Conservation (phyloP, 2,797 vertebrate genomes). For the Acanthurus lineatus region DNA sequence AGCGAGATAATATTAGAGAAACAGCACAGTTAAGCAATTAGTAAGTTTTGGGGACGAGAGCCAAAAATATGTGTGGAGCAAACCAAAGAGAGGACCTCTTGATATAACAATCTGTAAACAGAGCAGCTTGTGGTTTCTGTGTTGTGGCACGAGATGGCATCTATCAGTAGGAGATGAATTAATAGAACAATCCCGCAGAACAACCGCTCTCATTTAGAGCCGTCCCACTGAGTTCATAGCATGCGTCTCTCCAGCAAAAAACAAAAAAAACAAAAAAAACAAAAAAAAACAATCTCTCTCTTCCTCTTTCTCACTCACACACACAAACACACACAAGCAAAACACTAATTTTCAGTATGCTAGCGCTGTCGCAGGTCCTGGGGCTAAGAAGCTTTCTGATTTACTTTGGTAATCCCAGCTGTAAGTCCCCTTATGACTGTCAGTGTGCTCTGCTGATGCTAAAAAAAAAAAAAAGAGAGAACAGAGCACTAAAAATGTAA, state of each 20-base stretch:
- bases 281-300: slow-evolving; percentile 2
- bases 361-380: slow-evolving; percentile 56
- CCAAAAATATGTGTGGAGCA: slow-evolving; percentile 17
- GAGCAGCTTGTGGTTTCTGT: slow-evolving; percentile 56
- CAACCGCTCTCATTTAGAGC: slow-evolving; percentile 62
- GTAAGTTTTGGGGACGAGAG: slow-evolving; percentile 18
- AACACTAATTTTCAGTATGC: slow-evolving; percentile 45
- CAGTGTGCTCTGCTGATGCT: slow-evolving; percentile 61
- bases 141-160: slow-evolving; percentile 50
- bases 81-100: slow-evolving; percentile 47
- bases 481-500: slow-evolving; percentile 64
- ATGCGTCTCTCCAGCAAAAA: slow-evolving; percentile 34
- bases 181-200: slow-evolving; percentile 57
- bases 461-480: slow-evolving; percentile 45
- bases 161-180: slow-evolving; percentile 66
- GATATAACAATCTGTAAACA: slow-evolving; percentile 67
- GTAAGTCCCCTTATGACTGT: slow-evolving; percentile 74
- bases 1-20: not conserved
- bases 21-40: slow-evolving; percentile 25
- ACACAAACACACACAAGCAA: slow-evolving; percentile 3
- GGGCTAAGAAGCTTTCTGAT: slow-evolving; percentile 81
- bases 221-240: slow-evolving; percentile 51
- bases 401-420: slow-evolving; percentile 81
- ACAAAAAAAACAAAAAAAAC: too few species aligned
- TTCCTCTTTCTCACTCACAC: not conserved